Evolutionary conservation across 1,140 invertebrate species (phyloP), one percentile per base, ranked within the genome.

Genomic region (Brachionus rotundiformis): DNA sequence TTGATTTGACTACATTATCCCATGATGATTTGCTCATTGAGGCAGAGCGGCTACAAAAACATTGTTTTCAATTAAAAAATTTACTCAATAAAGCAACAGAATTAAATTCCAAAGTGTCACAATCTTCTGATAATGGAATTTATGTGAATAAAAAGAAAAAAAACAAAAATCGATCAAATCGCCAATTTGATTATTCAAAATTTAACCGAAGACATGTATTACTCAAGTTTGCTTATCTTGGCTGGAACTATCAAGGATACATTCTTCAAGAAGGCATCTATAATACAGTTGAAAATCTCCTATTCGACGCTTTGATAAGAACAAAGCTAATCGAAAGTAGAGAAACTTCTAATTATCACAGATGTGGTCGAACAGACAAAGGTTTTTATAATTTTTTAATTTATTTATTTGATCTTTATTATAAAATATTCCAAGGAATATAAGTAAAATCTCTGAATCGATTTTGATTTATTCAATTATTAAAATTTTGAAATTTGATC

Each of bases 311-410:
- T n/a, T 61, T 82, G 8, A 82, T 63, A 3, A 10, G 44, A 25
- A 76, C 81, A n/a, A 75, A 63, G 11, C 44, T 82, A 13, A 82
- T 82, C 16, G 54, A 76, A 65, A 36, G 7, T 29, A 65, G 81
- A 27, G 68, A 75, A 25, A 61, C 68, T 4, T 54, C 68, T 8
- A 75, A 82, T 47, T 82, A 82, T 76, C 71, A 75, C 76, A 47
- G 81, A 61, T 82, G 81, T 39, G 81, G 81, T 10, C 23, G 81
- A 59, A 82, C 81, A 75, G 81, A 82, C 61, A 76, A 75, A 82
- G 81, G 81, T 73, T 8, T 27, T n/a, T 4, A 23, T 49, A 49
- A 23, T 16, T 16, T 36, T 31, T 33, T 19, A 7, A 68, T 49
- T 33, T 63, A 13, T 16, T 65, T 54, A 5, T 44, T n/a, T n/a